Evolutionary conservation across 1,140 invertebrate genomes (phyloP), one percentile per base, ranked within the genome.

Genomic region (Danaus plexippus): DNA sequence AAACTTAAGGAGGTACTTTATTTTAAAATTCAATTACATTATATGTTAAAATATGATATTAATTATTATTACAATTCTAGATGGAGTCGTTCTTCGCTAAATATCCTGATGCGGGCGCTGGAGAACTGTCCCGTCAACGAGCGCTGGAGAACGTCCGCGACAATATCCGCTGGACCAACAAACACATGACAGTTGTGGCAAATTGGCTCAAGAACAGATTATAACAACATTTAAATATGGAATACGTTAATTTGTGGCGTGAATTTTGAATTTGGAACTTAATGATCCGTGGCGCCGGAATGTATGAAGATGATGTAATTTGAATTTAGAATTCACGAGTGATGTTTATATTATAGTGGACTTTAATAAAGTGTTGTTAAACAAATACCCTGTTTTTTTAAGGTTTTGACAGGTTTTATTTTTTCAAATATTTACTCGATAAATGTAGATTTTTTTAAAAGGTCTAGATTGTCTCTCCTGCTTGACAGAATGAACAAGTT

Each of bases 51-150:
- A 32, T 32, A 32, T 32, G 11, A 55, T 40, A n/a, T 32, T 47
- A 13, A 43, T 11, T 49, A 41, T 52, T 52, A 32, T 12, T 41
- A 49, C 43, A 50, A 43, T 45, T 63, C 11, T 75, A 94, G 91
- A 94, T 97, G 88, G 84, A 93, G 68, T 75, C 77, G 0, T 97
- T 97, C 81, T 97, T 96, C 71, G 75, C 75, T 2, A 90, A 92
- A 66, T 92, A 96, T 77, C 95, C 96, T 0, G 92, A 97, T 15
- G 94, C 94, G 7, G 96, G 96, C 3, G 95, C 96, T 10, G 95
- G 96, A 0, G 91, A 89, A 18, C 75, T 89, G n/a, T 91, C 91
- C 0, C 87, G 96, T 44, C 79, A 88, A 18, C 90, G 91, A 64
- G 94, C 95, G 0, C 67, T 96, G 1, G 95, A 96, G 78, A 92